These are phyloP conservation scores for Eolophus roseicapilla DNA, from an alignment of 2,113 vertebrate species.

Conservation along the genomic window DNA sequence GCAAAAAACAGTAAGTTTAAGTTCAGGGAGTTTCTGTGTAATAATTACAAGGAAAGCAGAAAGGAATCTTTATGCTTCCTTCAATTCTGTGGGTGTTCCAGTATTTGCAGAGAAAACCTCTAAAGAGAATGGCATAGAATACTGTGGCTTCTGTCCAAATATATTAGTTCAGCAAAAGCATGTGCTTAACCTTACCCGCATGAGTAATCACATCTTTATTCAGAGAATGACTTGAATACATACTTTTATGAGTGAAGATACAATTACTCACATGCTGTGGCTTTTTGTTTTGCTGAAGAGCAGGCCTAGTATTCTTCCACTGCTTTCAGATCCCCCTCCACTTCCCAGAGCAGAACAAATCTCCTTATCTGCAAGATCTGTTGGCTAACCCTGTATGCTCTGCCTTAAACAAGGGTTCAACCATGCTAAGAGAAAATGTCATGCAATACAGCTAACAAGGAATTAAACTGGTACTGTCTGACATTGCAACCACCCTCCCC, in stretches of 20 bases:
- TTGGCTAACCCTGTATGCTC: not conserved
- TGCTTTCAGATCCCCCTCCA: not conserved
- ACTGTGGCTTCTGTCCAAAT: constrained; percentile 14
- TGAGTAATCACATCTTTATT: constrained; percentile 44
- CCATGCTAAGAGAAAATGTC: not conserved
- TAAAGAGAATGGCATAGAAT: not conserved
- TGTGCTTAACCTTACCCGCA: not conserved
- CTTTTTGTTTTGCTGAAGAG: constrained; percentile 28
- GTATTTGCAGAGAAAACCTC: not conserved
- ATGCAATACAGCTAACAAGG: not conserved
- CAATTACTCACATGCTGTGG: constrained; percentile 11
- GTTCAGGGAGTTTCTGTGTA: not conserved
- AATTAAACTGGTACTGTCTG: not conserved
- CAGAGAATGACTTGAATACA: not conserved
- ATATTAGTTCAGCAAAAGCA: not conserved
- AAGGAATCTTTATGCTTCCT: not conserved
- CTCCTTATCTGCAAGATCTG: not conserved
- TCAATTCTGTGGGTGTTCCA: not conserved
- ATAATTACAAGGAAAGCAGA: not conserved
- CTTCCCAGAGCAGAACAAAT: not conserved
- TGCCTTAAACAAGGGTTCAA: not conserved
- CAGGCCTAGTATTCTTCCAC: constrained; percentile 37
- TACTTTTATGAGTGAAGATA: constrained; percentile 13
- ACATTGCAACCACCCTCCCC: not conserved
- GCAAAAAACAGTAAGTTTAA: not conserved